Conservation (phyloP, 1,140 invertebrate genomes). For the Bradynema listronoti region DNA sequence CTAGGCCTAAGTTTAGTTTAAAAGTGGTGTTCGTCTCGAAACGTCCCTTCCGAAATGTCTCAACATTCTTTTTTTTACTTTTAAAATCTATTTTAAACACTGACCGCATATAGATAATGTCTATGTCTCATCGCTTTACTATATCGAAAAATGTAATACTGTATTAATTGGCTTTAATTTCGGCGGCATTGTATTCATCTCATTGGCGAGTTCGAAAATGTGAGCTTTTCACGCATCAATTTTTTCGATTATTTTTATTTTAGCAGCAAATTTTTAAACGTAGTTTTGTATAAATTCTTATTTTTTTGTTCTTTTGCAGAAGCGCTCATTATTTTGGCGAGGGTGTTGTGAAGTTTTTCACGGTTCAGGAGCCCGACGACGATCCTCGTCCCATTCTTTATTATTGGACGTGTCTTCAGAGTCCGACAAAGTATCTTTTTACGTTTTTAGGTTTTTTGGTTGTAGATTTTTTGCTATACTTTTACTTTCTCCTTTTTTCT, state of each 20-base stretch:
- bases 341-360: constrained; percentile 24
- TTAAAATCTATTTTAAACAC: constrained; percentile 5
- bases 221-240: constrained; percentile 1
- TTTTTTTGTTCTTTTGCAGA: constrained; percentile 2
- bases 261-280: neutral
- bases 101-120: constrained; percentile 33
- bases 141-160: constrained; percentile 19
- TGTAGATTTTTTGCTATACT: neutral
- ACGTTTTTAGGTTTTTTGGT: too few relatives aligned
- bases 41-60: too few relatives aligned
- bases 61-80: too few relatives aligned
- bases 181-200: constrained; percentile 22
- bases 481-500: too few relatives aligned
- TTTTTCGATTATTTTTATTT: neutral
- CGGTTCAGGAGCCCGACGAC: constrained; percentile 30
- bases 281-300: neutral
- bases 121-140: constrained; percentile 20
- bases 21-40: too few relatives aligned
- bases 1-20: too few relatives aligned
- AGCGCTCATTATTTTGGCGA: constrained; percentile 15
- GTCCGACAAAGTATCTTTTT: constrained; percentile 1
- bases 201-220: constrained; percentile 26
- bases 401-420: constrained; percentile 21
- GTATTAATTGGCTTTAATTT: constrained; percentile 27
- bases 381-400: constrained; percentile 26